A percentile compares a stretch with the other conserved stretches of the same genome.
Evolutionary conservation across 2,888 invertebrate species (phyloP).

Genomic region (Alitta virens): DNA sequence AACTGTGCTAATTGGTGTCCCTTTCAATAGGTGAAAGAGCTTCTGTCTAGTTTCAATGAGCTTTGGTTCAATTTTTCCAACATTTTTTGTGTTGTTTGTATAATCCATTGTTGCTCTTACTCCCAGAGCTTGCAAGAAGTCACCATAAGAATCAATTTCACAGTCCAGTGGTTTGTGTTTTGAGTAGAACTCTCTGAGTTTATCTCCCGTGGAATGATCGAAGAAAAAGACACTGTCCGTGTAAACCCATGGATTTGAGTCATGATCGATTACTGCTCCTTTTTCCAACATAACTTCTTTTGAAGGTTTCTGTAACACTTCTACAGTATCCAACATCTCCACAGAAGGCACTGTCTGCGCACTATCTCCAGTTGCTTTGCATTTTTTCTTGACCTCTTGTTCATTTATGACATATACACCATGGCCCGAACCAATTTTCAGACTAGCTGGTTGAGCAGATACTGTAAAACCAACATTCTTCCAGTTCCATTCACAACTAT

Average conservation of each 20-base stretch:
- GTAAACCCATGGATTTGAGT: constrained; percentile 43
- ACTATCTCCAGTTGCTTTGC: background rate
- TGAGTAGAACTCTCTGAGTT: constrained; percentile 48
- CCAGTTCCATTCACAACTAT: constrained; percentile 36
- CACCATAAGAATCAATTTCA: constrained; percentile 60
- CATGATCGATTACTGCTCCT: constrained; percentile 44
- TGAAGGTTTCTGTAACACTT: constrained; percentile 59
- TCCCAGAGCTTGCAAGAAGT: constrained; percentile 58
- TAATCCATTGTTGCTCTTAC: constrained; percentile 42
- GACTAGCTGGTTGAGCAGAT: constrained; percentile 58
- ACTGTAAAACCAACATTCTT: constrained; percentile 55
- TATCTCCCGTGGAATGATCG: constrained; percentile 47
- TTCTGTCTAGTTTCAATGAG: constrained; percentile 41
- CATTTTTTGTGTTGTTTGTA: constrained; percentile 44
- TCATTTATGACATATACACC: constrained; percentile 58
- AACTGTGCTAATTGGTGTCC: constrained; percentile 46
- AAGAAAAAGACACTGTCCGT: constrained; percentile 60
- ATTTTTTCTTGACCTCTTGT: background rate
- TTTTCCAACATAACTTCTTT: constrained; percentile 49
- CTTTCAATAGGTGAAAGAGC: constrained; percentile 46
- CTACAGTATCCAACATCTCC: constrained; percentile 44
- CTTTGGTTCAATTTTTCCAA: constrained; percentile 36
- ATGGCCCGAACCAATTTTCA: constrained; percentile 55
- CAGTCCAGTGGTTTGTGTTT: constrained; percentile 45
- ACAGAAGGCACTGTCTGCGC: constrained; percentile 17